Conservation (phyloP, 2,888 invertebrate genomes). For the Erannis defoliaria region DNA sequence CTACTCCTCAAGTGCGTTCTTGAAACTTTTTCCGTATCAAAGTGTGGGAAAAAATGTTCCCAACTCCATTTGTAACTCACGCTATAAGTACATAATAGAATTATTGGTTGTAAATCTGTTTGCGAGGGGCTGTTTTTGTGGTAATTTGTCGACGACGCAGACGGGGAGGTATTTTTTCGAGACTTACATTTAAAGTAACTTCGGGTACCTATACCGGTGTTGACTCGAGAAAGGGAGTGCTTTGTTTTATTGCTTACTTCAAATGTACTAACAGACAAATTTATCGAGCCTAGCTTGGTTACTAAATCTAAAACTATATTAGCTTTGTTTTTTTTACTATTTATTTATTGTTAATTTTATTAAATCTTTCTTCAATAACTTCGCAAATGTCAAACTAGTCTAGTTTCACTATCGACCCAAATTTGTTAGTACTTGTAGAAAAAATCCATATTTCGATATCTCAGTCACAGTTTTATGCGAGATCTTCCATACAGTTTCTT, state of each 20-base stretch:
- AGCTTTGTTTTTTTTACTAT: too few relatives aligned
- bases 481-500: too few relatives aligned
- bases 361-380: slow-evolving; percentile 7
- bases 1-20: slow-evolving; percentile 37
- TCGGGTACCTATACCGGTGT: slow-evolving; percentile 28
- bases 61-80: slow-evolving; percentile 46
- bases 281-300: not conserved
- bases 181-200: slow-evolving; percentile 42
- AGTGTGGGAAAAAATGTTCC: slow-evolving; percentile 48
- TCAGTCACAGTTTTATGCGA: too few relatives aligned
- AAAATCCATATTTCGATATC: too few relatives aligned
- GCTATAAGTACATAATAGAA: slow-evolving; percentile 47
- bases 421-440: too few relatives aligned
- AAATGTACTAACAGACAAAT: not conserved
- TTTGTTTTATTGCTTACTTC: slow-evolving; percentile 11
- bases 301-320: slow-evolving; percentile 4
- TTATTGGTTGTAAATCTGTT: slow-evolving; percentile 51
- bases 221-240: slow-evolving; percentile 26
- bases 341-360: slow-evolving; percentile 7
- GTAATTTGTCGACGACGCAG: slow-evolving; percentile 44
- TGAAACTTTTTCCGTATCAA: slow-evolving; percentile 45
- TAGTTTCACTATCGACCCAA: not conserved
- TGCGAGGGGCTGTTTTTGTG: slow-evolving; percentile 49
- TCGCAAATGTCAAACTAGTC: slow-evolving; percentile 7
- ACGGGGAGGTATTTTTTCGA: slow-evolving; percentile 41